These are phyloP conservation scores for Oenanthe melanoleuca DNA, from an alignment of 2,113 vertebrate species.

Conservation along the genomic window DNA sequence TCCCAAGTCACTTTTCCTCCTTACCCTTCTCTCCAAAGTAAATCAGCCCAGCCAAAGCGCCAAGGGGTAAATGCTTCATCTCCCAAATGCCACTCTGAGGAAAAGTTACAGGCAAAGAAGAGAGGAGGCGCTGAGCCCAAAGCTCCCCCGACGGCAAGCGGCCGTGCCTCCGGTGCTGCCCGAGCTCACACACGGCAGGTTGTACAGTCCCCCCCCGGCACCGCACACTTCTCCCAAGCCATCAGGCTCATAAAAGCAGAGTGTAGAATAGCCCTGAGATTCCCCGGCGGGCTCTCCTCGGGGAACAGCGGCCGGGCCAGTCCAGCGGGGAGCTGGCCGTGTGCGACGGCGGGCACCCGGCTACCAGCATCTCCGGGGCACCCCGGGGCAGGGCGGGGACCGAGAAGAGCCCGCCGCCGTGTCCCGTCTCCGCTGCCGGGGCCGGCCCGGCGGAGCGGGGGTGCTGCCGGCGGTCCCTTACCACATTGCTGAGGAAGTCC, in stretches of 20 bases:
- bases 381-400: background rate
- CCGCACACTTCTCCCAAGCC: background rate
- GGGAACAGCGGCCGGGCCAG: background rate
- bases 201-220: background rate
- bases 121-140: background rate
- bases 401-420: background rate
- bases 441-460: background rate
- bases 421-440: background rate
- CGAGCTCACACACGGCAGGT: background rate
- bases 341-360: too few species aligned
- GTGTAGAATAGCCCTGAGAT: background rate
- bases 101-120: background rate
- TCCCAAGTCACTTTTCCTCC: background rate
- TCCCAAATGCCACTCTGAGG: background rate
- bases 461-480: constrained; percentile 59
- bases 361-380: background rate
- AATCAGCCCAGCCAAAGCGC: background rate
- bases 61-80: background rate
- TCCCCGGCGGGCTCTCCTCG: background rate
- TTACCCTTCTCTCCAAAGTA: constrained; percentile 6
- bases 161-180: background rate
- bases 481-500: constrained; percentile 87
- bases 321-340: background rate
- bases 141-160: background rate
- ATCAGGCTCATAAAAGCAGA: background rate